Evolutionary conservation across 64 coral and sea anemone species (phyloP).

Genomic region (Pachyseris speciosa): DNA sequence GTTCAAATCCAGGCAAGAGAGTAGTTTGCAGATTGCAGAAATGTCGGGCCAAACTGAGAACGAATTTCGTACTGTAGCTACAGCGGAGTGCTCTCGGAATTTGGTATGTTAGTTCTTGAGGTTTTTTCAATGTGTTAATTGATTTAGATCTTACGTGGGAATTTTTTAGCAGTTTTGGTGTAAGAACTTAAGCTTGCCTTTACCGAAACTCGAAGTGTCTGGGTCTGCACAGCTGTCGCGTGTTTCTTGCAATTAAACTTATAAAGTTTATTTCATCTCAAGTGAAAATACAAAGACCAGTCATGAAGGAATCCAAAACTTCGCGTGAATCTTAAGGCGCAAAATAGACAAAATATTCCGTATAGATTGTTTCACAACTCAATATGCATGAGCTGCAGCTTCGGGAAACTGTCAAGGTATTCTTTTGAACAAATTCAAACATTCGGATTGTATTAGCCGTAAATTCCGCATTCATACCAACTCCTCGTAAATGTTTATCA

Average conservation of each 20-base stretch:
- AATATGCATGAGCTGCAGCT: no score
- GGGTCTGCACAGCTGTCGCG: not conserved
- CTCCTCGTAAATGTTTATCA: no score
- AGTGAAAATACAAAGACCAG: no score
- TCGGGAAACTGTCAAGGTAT: no score
- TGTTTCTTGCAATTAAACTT: not conserved
- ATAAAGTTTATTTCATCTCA: not conserved
- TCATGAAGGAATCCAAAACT: no score
- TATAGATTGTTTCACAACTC: no score
- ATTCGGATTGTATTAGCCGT: no score
- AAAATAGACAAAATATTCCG: no score
- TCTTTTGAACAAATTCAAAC: no score
- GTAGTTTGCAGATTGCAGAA: not conserved
- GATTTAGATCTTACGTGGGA: not conserved
- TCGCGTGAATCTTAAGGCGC: no score
- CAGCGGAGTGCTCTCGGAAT: not conserved
- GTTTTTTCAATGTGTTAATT: not conserved
- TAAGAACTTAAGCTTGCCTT: not conserved
- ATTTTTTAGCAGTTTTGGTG: not conserved
- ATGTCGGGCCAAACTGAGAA: not conserved
- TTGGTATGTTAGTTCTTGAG: not conserved
- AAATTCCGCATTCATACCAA: no score
- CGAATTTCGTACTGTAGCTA: not conserved
- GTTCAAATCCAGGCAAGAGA: not conserved
- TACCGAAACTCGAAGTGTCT: not conserved